Evolutionary conservation across 1,140 invertebrate species (phyloP).

Genomic region (Pristionchus pacificus): DNA sequence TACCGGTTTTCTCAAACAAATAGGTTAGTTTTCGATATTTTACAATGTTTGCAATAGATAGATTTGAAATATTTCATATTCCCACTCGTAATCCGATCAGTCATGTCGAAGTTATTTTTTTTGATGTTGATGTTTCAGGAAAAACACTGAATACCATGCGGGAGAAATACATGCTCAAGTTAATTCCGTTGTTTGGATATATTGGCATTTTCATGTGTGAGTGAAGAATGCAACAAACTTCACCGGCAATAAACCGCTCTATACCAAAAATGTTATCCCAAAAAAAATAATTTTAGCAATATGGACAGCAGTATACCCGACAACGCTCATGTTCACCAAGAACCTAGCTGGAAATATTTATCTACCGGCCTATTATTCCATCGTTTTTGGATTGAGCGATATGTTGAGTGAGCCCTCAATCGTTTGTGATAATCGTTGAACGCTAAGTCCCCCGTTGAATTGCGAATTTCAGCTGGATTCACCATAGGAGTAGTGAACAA

Average conservation of each 20-base stretch:
- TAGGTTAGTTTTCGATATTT: background rate
- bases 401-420: conserved; percentile 17
- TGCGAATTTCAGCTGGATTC: background rate
- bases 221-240: conserved; percentile 11
- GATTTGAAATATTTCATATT: no score
- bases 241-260: conserved; percentile 4
- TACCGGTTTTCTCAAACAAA: conserved; percentile 3
- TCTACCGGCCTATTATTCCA: conserved; percentile 25
- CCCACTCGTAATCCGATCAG: no score
- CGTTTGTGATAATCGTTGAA: background rate
- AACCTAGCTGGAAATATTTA: conserved; percentile 13
- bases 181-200: background rate
- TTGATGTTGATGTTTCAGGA: background rate
- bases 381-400: conserved; percentile 17
- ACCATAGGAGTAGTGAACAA: background rate
- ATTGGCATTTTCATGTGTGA: background rate
- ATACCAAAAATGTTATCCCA: no score
- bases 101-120: no score
- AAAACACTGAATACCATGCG: background rate
- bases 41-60: background rate
- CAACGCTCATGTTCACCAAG: conserved; percentile 21
- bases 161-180: background rate
- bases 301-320: conserved; percentile 28
- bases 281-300: conserved; percentile 24
- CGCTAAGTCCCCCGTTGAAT: background rate